Evolutionary conservation across 2,113 vertebrate genomes (phyloP), one percentile per base, ranked within the genome.

Genomic region (Mungos mungo): DNA sequence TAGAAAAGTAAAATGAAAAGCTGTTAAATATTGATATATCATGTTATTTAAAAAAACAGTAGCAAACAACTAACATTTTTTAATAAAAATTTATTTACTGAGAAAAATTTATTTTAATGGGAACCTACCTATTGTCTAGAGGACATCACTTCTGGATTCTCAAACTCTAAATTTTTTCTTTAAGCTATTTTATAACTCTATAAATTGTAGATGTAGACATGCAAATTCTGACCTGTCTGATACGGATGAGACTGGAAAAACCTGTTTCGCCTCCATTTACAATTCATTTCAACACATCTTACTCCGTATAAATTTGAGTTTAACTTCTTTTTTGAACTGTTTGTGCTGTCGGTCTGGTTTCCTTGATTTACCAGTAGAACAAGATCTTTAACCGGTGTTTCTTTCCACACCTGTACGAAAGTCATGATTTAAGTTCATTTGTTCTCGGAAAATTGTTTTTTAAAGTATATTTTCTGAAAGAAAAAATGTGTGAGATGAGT

Each of bases 241-340:
- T 52, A 76, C 84, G 92, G 69, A 47, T 27, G 47, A 54, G 12
- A 87, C 7, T 92, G 12, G n/a, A 63, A 89, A 93, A 88, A 63
- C 4, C 33, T 71, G 25, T 81, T 97, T 94, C 93, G 57, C 8
- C 25, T 96, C 33, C 16, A 45, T 52, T 92, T 85, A n/a, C 6
- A 77, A 76, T 77, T 88, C 5, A 72, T 71, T 91, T 90, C 35
- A 92, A 63, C 2, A 29, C 54, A 93, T 1, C 6, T 96, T 60
- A 71, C 31, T 71, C 5, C 10, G 35, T 50, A 54, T 86, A 77
- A 83, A 89, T 93, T 93, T 60, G 12, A 87, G 7, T 81, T 93
- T 94, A 85, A 84, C 88, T 95, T 72, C 25, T 60, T 82, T 83
- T 88, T 92, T 91, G 11, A 93, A 83, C 29, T 74, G 7, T 87